Conservation (phyloP, 1,140 invertebrate species). For the Drosophila watanabei region DNA sequence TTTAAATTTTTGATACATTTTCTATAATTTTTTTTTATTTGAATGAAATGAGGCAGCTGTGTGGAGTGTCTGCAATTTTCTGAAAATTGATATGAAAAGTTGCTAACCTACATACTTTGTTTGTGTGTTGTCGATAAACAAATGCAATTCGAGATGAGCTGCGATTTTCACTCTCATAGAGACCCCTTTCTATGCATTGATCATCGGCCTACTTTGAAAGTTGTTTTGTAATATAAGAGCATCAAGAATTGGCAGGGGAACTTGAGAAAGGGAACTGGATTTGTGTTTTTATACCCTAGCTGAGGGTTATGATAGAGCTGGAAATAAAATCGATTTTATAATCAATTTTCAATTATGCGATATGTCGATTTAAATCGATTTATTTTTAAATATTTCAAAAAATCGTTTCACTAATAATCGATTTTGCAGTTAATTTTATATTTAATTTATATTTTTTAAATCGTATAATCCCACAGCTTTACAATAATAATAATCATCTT, state of each 20-base stretch:
- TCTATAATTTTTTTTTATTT: slow-evolving; percentile 17
- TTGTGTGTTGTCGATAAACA: slow-evolving; percentile 16
- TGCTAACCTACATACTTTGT: slow-evolving; percentile 32
- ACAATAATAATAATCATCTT: no score
- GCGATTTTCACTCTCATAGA: slow-evolving; percentile 24
- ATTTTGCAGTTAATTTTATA: no score
- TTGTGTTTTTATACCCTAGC: no score
- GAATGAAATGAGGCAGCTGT: slow-evolving; percentile 20
- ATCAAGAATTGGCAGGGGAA: not conserved
- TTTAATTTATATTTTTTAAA: no score
- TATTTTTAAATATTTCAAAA: no score
- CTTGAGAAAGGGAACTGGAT: not conserved
- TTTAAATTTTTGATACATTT: not conserved
- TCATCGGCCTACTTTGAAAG: slow-evolving; percentile 28
- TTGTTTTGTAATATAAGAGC: slow-evolving; percentile 34
- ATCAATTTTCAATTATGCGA: no score
- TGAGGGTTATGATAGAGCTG: no score
- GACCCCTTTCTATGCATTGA: slow-evolving; percentile 8
- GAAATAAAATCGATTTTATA: no score
- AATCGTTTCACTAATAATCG: no score
- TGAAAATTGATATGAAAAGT: slow-evolving; percentile 63
- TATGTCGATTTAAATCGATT: no score
- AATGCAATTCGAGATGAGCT: slow-evolving; percentile 68
- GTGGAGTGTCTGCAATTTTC: slow-evolving; percentile 10
- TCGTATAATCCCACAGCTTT: no score